Conservation (phyloP, 2,113 vertebrate species). For the Acrocephalus arundinaceus region DNA sequence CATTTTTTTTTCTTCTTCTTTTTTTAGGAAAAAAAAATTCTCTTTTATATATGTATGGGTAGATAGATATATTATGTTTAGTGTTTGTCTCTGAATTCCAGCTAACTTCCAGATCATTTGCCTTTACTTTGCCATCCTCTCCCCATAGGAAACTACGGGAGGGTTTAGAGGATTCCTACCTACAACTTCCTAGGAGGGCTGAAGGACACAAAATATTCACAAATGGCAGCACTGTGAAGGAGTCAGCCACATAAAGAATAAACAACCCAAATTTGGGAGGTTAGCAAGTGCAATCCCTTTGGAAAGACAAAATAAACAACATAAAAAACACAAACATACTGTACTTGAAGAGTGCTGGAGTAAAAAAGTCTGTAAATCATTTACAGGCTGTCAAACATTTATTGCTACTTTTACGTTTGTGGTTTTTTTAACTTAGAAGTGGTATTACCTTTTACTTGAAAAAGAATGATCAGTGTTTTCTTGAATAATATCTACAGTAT, state of each 20-base stretch:
- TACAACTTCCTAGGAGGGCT: constrained; percentile 18
- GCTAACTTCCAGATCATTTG: constrained; percentile 61
- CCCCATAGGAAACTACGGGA: constrained; percentile 22
- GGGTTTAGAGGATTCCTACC: constrained; percentile 4
- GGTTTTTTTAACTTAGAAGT: background rate
- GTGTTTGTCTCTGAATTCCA: constrained; percentile 71
- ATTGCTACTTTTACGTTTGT: background rate
- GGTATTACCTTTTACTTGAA: background rate
- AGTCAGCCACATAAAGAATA: constrained; percentile 14
- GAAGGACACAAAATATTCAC: background rate
- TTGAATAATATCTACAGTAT: background rate
- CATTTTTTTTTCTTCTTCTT: constrained; percentile 66
- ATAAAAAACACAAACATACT: background rate
- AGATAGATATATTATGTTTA: constrained; percentile 76
- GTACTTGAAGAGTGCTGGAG: background rate
- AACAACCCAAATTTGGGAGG: background rate
- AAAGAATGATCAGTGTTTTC: background rate
- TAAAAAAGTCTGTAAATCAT: constrained; percentile 15
- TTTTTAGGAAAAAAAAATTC: background rate
- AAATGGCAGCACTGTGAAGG: background rate
- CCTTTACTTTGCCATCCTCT: constrained; percentile 10
- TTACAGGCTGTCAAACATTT: background rate
- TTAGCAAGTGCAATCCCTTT: constrained; percentile 42
- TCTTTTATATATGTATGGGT: constrained; percentile 16
- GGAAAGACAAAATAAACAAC: constrained; percentile 8